Evolutionary conservation across 2,113 vertebrate species (phyloP).

Genomic region (Pseudorectes ferrugineus): DNA sequence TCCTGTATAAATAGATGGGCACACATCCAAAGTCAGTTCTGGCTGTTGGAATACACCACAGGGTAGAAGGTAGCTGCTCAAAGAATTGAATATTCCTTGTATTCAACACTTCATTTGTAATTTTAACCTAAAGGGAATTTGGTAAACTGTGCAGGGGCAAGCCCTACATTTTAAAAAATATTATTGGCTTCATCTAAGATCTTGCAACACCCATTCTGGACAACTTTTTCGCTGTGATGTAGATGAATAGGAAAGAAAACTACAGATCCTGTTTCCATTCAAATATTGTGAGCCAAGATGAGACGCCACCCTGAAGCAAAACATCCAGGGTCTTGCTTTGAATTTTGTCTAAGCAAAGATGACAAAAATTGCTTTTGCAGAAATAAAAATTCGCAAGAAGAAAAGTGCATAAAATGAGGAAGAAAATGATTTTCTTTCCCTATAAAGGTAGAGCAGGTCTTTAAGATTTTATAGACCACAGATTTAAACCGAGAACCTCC

Average conservation of each 20-base stretch:
- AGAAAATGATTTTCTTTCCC: slow-evolving; percentile 19
- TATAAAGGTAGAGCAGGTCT: neutral
- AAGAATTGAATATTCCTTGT: neutral
- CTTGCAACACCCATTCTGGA: neutral
- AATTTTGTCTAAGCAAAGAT: neutral
- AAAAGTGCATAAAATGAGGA: slow-evolving; percentile 10
- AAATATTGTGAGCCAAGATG: neutral
- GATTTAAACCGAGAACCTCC: neutral
- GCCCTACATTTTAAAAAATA: neutral
- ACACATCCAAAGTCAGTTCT: neutral
- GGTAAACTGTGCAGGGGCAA: neutral
- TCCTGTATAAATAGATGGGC: neutral
- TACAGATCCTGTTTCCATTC: neutral
- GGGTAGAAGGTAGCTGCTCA: neutral
- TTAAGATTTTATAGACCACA: slow-evolving; percentile 40
- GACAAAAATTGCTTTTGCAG: neutral
- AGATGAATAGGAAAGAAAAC: neutral
- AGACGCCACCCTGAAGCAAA: neutral
- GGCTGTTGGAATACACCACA: neutral
- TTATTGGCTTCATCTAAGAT: neutral
- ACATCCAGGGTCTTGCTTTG: neutral
- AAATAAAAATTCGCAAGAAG: neutral
- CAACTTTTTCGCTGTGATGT: neutral
- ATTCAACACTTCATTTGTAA: neutral
- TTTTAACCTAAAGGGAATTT: neutral